Evolutionary conservation across 2,113 vertebrate genomes (phyloP), one percentile per base, ranked within the genome.

Genomic region (Brachyhypopomus gauderio): DNA sequence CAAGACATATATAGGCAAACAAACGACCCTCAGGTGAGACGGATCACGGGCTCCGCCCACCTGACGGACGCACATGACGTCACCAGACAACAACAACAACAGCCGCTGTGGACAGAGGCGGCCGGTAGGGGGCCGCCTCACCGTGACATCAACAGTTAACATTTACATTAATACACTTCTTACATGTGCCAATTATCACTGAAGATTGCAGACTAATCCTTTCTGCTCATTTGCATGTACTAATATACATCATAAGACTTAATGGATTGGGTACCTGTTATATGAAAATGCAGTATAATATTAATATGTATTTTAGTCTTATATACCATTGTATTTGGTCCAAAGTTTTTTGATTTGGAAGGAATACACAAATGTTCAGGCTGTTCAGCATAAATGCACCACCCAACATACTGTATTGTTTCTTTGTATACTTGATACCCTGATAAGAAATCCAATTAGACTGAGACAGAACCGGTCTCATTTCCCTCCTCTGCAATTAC

Each of bases 401-500:
- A 41, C 60, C 78, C 60, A 79, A 36, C 83, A 34, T 78, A 34
- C 14, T 80, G 70, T 55, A 14, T 83, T 87, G 79, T 88, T 79
- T 87, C 82, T 89, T 77, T 77, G 63, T 71, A 71, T 73, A 89
- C 80, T 4, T 19, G 88, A 88, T 69, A 74, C 66, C 73, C 17
- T 81, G 90, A 93, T 93, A 91, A 91, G 85, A 88, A 91, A 92
- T 92, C 90, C 86, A 91, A 92, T 93, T 92, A 92, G 85, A 83
- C 79, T 41, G 27, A 87, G 62, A 84, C 86, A 72, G 38, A 27
- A 2, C 23, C 77, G 48, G 83, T 87, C 80, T 89, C 86, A 84
- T 86, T 86, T 87, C 83, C 83, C 76, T 84, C 90, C 86, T 79
- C 86, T 83, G 75, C 84, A 88, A 81, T 90, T 85, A 88, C 86